A percentile compares a stretch with the other conserved stretches of the same genome.
phyloP scores from a whole-genome alignment of 2,888 invertebrate genomes.

The Caenorhabditis uteleia region DNA sequence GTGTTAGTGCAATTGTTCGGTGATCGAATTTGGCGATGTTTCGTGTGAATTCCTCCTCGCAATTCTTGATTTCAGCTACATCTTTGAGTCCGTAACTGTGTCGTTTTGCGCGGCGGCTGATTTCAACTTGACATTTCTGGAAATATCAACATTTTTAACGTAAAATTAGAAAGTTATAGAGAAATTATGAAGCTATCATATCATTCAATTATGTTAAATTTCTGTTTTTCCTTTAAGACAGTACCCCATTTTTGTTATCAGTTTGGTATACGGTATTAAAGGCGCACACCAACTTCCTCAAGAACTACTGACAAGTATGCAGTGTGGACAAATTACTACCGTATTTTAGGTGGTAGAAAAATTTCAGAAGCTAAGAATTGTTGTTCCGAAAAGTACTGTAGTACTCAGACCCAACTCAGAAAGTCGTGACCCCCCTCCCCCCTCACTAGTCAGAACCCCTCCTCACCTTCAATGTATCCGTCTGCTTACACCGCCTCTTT shows the following conservation, averaged over 20 bases:
- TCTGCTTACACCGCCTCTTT: conserved; percentile 17
- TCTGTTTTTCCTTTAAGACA: too few relatives aligned
- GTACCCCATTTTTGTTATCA: too few relatives aligned
- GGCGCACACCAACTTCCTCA: too few relatives aligned
- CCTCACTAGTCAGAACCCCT: too few relatives aligned
- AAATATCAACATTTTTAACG: conserved; percentile 1
- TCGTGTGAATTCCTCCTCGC: conserved; percentile 36
- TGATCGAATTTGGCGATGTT: conserved; percentile 35
- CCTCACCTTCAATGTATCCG: conserved; percentile 31
- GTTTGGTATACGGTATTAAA: too few relatives aligned
- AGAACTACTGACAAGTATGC: too few relatives aligned
- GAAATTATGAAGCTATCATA: background rate
- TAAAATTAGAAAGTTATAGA: too few relatives aligned
- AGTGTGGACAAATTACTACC: too few relatives aligned
- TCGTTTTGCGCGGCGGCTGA: conserved; percentile 19
- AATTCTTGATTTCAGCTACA: conserved; percentile 22
- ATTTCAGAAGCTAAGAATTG: too few relatives aligned
- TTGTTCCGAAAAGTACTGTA: too few relatives aligned
- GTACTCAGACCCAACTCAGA: background rate
- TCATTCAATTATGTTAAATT: too few relatives aligned
- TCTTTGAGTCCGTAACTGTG: conserved; percentile 28
- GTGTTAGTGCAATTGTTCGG: conserved; percentile 21
- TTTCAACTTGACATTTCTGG: conserved; percentile 35
- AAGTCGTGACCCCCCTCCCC: background rate
- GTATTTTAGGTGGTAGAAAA: too few relatives aligned